These are phyloP conservation scores for Tricholauxania praeusta DNA, from an alignment of 2,888 invertebrate genomes.

Conservation along the genomic window DNA sequence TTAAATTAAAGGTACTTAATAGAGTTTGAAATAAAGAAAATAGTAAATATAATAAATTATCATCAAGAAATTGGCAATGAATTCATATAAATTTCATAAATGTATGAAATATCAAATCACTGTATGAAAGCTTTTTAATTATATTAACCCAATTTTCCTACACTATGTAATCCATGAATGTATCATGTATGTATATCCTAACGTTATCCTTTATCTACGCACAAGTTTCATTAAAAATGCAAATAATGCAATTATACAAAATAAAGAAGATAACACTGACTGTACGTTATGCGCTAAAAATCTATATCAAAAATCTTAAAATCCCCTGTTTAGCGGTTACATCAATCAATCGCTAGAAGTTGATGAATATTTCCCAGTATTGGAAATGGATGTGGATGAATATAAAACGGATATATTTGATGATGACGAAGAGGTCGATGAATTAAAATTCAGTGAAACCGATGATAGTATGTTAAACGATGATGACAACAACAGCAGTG, in stretches of 20 bases:
- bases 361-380: conserved; percentile 90
- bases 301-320: conserved; percentile 24
- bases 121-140: conserved; percentile 23
- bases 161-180: conserved; percentile 47
- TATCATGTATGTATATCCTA: background rate
- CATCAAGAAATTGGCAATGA: conserved; percentile 4
- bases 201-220: background rate
- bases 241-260: background rate
- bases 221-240: background rate
- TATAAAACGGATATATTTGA: conserved; percentile 57
- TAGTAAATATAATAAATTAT: background rate
- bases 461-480: conserved; percentile 54
- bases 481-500: conserved; percentile 45
- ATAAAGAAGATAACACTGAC: background rate
- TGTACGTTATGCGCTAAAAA: background rate
- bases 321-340: conserved; percentile 85
- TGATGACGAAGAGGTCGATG: conserved; percentile 61
- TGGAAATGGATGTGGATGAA: conserved; percentile 65
- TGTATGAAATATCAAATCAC: background rate
- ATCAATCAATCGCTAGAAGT: conserved; percentile 92
- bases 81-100: background rate
- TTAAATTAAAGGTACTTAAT: too few species aligned
- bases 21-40: background rate
- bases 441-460: conserved; percentile 63
- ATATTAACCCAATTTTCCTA: conserved; percentile 52